phyloP scores from a whole-genome alignment of 2,797 vertebrate genomes.

The Euthynnus affinis region DNA sequence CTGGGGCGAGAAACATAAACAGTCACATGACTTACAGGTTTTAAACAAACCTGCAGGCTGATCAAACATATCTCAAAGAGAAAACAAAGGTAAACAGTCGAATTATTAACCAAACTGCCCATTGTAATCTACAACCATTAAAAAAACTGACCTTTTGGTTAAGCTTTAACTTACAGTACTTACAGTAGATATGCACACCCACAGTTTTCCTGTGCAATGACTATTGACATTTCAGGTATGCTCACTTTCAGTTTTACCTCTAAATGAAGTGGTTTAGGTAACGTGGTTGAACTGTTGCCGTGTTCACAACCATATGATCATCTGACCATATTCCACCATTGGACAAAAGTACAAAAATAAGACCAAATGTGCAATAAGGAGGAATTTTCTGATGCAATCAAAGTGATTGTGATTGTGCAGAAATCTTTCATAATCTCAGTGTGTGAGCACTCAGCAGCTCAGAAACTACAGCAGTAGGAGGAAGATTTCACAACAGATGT shows the following conservation, averaged over 20 bases:
- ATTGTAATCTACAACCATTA: slow-evolving; percentile 24
- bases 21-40: slow-evolving; percentile 2
- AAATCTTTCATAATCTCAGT: slow-evolving; percentile 30
- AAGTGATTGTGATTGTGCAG: slow-evolving; percentile 24
- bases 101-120: neutral
- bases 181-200: neutral
- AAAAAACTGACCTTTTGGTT: slow-evolving; percentile 24
- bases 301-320: neutral
- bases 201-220: neutral
- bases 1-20: neutral
- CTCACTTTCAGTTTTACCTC: slow-evolving; percentile 35
- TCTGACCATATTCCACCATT: neutral
- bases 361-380: neutral
- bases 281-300: neutral
- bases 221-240: slow-evolving; percentile 9
- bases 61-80: neutral
- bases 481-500: slow-evolving; percentile 67
- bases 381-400: slow-evolving; percentile 17
- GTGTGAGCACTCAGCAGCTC: slow-evolving; percentile 27
- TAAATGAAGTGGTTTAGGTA: slow-evolving; percentile 2
- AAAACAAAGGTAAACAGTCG: neutral
- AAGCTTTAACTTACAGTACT: neutral
- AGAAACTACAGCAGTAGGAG: slow-evolving; percentile 66
- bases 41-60: neutral
- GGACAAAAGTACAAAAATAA: neutral